Conservation (phyloP, 2,888 invertebrate genomes). For the Dascillus cervinus region DNA sequence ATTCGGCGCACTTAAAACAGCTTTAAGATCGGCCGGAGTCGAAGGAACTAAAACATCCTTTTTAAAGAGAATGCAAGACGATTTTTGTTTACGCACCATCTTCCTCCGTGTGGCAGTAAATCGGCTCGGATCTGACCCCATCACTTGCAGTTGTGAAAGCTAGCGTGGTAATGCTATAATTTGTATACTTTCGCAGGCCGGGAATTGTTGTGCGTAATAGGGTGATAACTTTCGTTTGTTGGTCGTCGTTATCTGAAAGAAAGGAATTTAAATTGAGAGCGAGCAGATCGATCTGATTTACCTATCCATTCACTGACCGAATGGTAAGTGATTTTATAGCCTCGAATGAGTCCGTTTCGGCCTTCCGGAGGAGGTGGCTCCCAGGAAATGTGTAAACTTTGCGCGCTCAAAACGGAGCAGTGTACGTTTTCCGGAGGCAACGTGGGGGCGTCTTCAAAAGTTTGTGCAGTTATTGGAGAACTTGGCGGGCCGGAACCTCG, state of each 20-base stretch:
- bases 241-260: conserved; percentile 46
- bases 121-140: conserved; percentile 74
- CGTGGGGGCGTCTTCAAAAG: conserved; percentile 83
- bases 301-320: conserved; percentile 74
- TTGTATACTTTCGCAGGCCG: conserved; percentile 76
- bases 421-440: conserved; percentile 75
- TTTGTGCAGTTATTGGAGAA: conserved; percentile 69
- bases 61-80: conserved; percentile 2
- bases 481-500: conserved; percentile 80
- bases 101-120: conserved; percentile 83
- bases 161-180: conserved; percentile 85
- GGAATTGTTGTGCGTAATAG: conserved; percentile 63
- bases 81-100: conserved; percentile 55
- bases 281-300: too few relatives aligned
- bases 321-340: conserved; percentile 76
- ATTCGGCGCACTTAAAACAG: conserved; percentile 75
- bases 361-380: conserved; percentile 73
- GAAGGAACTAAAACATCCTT: conserved; percentile 63
- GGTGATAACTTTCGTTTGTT: conserved; percentile 68
- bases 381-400: conserved; percentile 80
- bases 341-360: conserved; percentile 77
- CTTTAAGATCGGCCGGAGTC: conserved; percentile 84
- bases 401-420: conserved; percentile 74
- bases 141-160: conserved; percentile 87
- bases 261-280: not conserved